phyloP scores from a whole-genome alignment of 1,140 invertebrate genomes.

The Paracyclopina nana region DNA sequence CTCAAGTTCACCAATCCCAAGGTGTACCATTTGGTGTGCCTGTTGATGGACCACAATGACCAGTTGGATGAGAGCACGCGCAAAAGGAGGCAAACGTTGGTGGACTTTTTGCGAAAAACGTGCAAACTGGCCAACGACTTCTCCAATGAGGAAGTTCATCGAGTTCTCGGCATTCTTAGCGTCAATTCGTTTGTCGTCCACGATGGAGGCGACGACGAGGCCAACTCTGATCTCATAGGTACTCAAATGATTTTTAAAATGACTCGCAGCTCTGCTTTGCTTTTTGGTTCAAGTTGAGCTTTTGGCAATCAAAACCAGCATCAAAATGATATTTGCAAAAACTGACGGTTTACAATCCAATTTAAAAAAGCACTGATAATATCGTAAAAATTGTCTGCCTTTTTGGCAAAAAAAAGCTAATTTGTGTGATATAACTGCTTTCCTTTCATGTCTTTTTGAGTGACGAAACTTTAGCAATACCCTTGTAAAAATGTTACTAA shows the following conservation, averaged over 20 bases:
- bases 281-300: too few species aligned
- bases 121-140: neutral
- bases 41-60: neutral
- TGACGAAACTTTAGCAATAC: too few species aligned
- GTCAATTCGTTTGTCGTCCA: constrained; percentile 14
- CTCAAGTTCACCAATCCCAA: constrained; percentile 1
- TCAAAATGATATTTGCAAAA: too few species aligned
- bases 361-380: too few species aligned
- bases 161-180: constrained; percentile 2
- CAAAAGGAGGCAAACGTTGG: neutral
- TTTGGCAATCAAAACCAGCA: too few species aligned
- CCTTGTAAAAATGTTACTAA: too few species aligned
- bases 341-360: too few species aligned
- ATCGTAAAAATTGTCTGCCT: too few species aligned
- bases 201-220: constrained; percentile 12
- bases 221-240: constrained; percentile 8
- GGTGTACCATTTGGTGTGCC: neutral
- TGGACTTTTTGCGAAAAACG: neutral
- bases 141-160: constrained; percentile 3
- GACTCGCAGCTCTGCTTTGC: neutral
- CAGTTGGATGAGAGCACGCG: neutral
- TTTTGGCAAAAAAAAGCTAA: too few species aligned
- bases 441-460: too few species aligned
- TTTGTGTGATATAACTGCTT: too few species aligned
- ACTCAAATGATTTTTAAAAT: neutral